Conservation (phyloP, 1,140 invertebrate species). For the Phortica variegata region DNA sequence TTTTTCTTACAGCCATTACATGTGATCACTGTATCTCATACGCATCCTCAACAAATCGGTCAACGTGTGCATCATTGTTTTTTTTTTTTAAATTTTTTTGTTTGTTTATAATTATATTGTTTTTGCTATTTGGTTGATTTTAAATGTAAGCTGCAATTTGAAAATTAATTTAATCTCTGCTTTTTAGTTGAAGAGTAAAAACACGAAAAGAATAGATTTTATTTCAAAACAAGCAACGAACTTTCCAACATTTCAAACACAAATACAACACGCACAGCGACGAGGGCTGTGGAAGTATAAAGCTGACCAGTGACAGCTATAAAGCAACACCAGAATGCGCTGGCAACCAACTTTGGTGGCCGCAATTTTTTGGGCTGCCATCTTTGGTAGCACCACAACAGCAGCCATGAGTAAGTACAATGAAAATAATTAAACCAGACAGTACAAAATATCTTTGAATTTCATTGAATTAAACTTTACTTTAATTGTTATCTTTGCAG, state of each 20-base stretch:
- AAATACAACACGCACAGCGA: slow-evolving; percentile 13
- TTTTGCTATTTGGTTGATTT: too few species aligned
- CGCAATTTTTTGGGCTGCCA: slow-evolving; percentile 45
- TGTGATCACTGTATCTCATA: too few species aligned
- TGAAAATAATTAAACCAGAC: background rate
- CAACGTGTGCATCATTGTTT: too few species aligned
- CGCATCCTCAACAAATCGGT: too few species aligned
- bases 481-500: slow-evolving; percentile 56
- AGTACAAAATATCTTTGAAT: slow-evolving; percentile 1
- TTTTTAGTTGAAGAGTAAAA: too few species aligned
- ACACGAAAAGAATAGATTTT: too few species aligned
- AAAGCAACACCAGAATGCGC: slow-evolving; percentile 33
- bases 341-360: slow-evolving; percentile 52
- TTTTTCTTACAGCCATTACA: too few species aligned
- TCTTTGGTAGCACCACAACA: slow-evolving; percentile 39
- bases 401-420: slow-evolving; percentile 40
- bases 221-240: too few species aligned
- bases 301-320: slow-evolving; percentile 9
- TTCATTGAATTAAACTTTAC: slow-evolving; percentile 4
- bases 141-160: too few species aligned
- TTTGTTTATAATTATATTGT: too few species aligned
- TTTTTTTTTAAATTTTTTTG: too few species aligned
- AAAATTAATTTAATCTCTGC: too few species aligned
- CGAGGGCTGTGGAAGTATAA: slow-evolving; percentile 6
- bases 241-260: slow-evolving; percentile 6